A percentile compares a stretch with the other conserved stretches of the same genome.
Evolutionary conservation across 2,113 vertebrate genomes (phyloP).

Genomic region (Pseudonaja textilis): DNA sequence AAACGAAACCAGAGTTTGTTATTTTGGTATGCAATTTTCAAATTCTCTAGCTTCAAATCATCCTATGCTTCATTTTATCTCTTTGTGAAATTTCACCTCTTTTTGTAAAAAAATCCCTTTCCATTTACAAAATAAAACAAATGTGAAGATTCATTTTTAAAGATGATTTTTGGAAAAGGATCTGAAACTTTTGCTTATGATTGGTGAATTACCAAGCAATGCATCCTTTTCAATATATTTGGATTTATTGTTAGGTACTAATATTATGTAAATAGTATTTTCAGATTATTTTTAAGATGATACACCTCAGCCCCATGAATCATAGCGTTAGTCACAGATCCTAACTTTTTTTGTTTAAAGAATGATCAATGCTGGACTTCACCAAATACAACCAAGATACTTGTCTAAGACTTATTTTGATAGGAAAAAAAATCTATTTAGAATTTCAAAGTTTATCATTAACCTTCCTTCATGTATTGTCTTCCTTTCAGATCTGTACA

Average conservation of each 20-base stretch:
- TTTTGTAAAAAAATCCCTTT: neutral
- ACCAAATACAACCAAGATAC: neutral
- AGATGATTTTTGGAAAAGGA: neutral
- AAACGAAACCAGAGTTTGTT: neutral
- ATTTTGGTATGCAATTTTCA: neutral
- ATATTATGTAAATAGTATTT: neutral
- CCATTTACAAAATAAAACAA: neutral
- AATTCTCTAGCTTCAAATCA: neutral
- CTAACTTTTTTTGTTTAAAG: too few relatives aligned
- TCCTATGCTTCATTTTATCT: neutral
- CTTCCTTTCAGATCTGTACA: neutral
- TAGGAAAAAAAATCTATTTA: neutral
- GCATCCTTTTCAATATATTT: neutral
- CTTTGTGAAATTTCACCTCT: neutral
- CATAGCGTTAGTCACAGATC: neutral
- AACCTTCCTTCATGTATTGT: neutral
- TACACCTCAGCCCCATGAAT: neutral
- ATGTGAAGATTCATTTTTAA: neutral
- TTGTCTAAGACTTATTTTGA: neutral
- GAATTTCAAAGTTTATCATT: neutral
- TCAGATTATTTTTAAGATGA: neutral
- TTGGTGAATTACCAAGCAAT: neutral
- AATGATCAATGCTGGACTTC: neutral
- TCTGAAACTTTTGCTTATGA: neutral
- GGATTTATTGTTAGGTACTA: neutral